Percentiles rank a stretch among this genome's conserved stretches.
Evolutionary conservation across 2,888 invertebrate genomes (phyloP).

Genomic region (Lycophotia porphyrea): DNA sequence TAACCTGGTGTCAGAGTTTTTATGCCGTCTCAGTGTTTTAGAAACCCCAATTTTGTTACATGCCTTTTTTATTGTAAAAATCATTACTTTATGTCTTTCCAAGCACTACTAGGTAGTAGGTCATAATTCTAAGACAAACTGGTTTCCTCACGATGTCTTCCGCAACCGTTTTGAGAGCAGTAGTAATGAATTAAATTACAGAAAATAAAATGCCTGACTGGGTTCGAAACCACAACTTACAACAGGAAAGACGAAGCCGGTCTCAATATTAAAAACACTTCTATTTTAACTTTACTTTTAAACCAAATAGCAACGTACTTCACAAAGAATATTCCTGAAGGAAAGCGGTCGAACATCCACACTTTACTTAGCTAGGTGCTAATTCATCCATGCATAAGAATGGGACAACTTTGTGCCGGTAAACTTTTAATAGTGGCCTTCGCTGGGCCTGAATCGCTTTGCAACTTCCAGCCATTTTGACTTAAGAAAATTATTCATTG

Average conservation of each 20-base stretch:
- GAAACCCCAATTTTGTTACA: no score
- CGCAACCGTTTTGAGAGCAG: neutral
- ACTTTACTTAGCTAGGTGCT: conserved; percentile 66
- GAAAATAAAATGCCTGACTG: neutral
- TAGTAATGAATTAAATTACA: neutral
- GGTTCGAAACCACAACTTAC: neutral
- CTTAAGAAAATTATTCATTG: conserved; percentile 59
- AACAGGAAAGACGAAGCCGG: neutral
- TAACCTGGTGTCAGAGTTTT: no score
- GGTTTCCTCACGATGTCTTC: neutral
- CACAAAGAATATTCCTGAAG: conserved; percentile 45
- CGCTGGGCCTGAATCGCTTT: conserved; percentile 71
- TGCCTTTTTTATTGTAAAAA: no score
- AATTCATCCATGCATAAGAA: conserved; percentile 80
- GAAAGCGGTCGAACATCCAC: conserved; percentile 52
- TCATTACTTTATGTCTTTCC: no score
- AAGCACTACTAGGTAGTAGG: no score
- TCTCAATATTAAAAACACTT: neutral
- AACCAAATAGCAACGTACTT: neutral
- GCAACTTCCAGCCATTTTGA: conserved; percentile 67
- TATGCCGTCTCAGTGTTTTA: no score
- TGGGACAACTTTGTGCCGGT: conserved; percentile 70
- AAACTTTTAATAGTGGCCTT: conserved; percentile 78
- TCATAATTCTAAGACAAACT: neutral
- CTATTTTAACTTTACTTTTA: neutral